Evolutionary conservation across 2,797 vertebrate genomes (phyloP), one percentile per base, ranked within the genome.

Genomic region (Halcyon chelicuti): DNA sequence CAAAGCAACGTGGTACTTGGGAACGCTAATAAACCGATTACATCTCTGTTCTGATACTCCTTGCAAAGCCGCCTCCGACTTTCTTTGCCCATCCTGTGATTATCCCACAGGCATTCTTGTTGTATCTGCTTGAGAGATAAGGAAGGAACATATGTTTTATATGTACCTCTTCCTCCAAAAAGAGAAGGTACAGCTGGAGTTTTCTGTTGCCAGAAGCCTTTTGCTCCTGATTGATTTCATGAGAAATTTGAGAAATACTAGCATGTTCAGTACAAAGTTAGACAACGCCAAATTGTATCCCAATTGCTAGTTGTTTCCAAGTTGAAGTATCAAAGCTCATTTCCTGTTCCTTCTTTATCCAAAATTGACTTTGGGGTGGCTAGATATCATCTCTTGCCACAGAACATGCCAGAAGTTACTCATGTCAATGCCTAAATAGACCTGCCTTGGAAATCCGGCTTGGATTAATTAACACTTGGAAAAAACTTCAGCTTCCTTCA

Each of bases 191-290:
- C 7, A 88, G 31, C 37, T 91, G 33, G 82, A 77, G 17, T 73
- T 62, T 49, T 77, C 60, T 73, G 7, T 74, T 74, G 49, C n/a
- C 51, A 42, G 63, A 78, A 75, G 23, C 21, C 16, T 68, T 1
- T 66, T 54, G 35, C n/a, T 83, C 2, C 14, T 65, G 10, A 22
- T 61, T 52, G 0, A 0, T 86, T 73, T 80, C 0, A 6, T 72
- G 68, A 80, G 67, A 67, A 83, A 16, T 28, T 12, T 77, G 44
- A 90, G 33, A 84, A 72, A 39, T 54, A 28, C 10, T 46, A 37
- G 12, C 46, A 33, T 80, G 9, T 35, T 77, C 23, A 57, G 26
- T 90, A n/a, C 42, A 8, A 60, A 79, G 40, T 87, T 68, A 83
- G 44, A 54, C 13, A 82, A 23, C 72, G 39, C 51, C 51, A 71